Evolutionary conservation across 2,888 invertebrate genomes (phyloP).

Genomic region (Siphlonurus alternatus): DNA sequence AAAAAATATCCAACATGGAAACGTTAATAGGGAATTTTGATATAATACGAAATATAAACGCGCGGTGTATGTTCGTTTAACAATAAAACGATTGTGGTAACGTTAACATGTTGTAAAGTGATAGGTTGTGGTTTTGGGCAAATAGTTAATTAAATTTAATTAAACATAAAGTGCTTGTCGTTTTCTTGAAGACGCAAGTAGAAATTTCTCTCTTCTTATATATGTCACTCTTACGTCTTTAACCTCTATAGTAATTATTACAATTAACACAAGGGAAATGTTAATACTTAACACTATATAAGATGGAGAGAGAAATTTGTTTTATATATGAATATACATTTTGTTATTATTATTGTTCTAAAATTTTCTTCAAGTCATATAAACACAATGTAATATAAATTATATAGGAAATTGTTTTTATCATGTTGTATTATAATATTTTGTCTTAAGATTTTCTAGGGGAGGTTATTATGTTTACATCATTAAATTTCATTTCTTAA

Average conservation of each 20-base stretch:
- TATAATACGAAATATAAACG: too few relatives aligned
- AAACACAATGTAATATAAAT: too few relatives aligned
- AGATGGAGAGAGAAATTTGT: background rate
- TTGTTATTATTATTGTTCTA: background rate
- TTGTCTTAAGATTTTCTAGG: background rate
- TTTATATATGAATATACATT: background rate
- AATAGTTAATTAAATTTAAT: conserved; percentile 3
- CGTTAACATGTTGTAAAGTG: background rate
- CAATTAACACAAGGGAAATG: background rate
- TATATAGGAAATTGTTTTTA: background rate
- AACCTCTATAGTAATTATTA: background rate
- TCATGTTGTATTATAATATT: background rate
- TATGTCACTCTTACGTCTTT: background rate
- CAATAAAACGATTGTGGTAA: background rate
- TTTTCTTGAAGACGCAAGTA: background rate
- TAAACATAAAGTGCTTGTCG: background rate
- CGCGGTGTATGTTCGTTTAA: too few relatives aligned
- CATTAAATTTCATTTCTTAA: conserved; percentile 1
- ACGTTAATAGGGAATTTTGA: too few relatives aligned
- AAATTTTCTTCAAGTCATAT: background rate
- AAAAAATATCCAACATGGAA: too few relatives aligned
- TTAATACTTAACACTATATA: background rate
- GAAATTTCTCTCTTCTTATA: too few relatives aligned
- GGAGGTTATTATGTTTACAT: background rate
- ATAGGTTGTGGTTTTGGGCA: background rate